Percentiles rank a stretch among this genome's conserved stretches.
Conservation (phyloP, 2,113 vertebrate species). For the Aleadryas rufinucha region DNA sequence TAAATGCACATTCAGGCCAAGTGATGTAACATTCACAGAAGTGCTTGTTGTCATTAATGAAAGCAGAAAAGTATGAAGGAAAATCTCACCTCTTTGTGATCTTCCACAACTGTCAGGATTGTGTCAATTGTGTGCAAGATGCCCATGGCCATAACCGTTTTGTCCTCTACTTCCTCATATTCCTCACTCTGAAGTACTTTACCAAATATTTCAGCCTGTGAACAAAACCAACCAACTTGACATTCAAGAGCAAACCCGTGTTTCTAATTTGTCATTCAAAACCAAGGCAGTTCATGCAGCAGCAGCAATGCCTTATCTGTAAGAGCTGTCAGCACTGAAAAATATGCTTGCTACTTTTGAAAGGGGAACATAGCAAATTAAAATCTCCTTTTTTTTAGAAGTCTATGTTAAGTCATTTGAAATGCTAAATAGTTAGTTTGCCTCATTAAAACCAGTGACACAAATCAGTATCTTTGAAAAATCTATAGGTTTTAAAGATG, state of each 20-base stretch:
- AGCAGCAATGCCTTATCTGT: background rate
- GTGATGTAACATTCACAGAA: background rate
- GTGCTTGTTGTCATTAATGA: background rate
- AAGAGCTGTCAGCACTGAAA: background rate
- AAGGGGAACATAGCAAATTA: background rate
- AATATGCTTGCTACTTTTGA: background rate
- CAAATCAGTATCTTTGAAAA: background rate
- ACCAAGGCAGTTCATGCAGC: background rate
- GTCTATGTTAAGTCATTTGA: background rate
- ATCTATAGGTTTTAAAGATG: background rate
- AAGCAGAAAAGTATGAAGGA: background rate
- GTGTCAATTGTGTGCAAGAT: slow-evolving; percentile 96
- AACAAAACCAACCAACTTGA: background rate
- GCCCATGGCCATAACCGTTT: slow-evolving; percentile 95
- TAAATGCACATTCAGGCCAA: background rate
- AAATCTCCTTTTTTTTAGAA: background rate
- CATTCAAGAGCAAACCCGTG: background rate
- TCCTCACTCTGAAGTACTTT: slow-evolving; percentile 95
- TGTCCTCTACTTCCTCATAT: slow-evolving; percentile 94
- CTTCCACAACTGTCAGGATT: slow-evolving; percentile 93
- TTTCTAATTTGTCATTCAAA: background rate
- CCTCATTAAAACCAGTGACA: background rate
- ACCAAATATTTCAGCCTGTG: slow-evolving; percentile 93
- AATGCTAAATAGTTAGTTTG: background rate
- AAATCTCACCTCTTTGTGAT: slow-evolving; percentile 88